Conservation (phyloP, 2,113 vertebrate genomes). For the Hipposideros armiger region DNA sequence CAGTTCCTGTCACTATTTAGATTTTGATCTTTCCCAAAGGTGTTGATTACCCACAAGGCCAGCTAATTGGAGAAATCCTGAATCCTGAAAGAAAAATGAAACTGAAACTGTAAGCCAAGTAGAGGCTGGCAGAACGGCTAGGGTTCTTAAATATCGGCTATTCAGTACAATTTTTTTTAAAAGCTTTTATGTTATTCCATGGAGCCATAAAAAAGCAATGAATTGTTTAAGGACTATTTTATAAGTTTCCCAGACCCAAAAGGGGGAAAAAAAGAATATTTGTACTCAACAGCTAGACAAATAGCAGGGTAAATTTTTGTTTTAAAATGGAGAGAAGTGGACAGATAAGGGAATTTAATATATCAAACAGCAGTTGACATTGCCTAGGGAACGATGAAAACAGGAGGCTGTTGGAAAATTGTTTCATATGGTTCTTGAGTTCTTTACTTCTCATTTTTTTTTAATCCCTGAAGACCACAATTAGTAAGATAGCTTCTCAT, state of each 20-base stretch:
- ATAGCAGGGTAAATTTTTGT: constrained; percentile 69
- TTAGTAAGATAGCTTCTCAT: neutral
- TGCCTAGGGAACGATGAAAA: constrained; percentile 77
- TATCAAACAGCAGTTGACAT: constrained; percentile 55
- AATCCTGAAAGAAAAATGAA: constrained; percentile 78
- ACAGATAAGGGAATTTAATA: constrained; percentile 69
- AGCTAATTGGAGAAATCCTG: constrained; percentile 82
- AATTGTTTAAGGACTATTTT: constrained; percentile 79
- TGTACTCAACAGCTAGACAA: constrained; percentile 61
- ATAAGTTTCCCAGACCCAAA: constrained; percentile 64
- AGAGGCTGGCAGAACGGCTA: constrained; percentile 69
- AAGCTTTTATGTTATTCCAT: constrained; percentile 80
- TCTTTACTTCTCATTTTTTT: constrained; percentile 39
- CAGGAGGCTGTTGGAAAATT: constrained; percentile 73
- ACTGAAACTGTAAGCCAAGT: constrained; percentile 75
- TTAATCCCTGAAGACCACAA: neutral
- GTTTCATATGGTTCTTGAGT: constrained; percentile 56
- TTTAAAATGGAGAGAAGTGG: constrained; percentile 75
- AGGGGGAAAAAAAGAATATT: constrained; percentile 58
- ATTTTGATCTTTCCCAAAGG: constrained; percentile 77
- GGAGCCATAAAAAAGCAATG: constrained; percentile 76
- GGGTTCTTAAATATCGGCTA: constrained; percentile 76
- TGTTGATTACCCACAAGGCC: constrained; percentile 81
- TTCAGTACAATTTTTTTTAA: constrained; percentile 46
- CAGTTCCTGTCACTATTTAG: constrained; percentile 75